Evolutionary conservation across 2,113 vertebrate species (phyloP), one percentile per base, ranked within the genome.

Genomic region (Serinus canaria): DNA sequence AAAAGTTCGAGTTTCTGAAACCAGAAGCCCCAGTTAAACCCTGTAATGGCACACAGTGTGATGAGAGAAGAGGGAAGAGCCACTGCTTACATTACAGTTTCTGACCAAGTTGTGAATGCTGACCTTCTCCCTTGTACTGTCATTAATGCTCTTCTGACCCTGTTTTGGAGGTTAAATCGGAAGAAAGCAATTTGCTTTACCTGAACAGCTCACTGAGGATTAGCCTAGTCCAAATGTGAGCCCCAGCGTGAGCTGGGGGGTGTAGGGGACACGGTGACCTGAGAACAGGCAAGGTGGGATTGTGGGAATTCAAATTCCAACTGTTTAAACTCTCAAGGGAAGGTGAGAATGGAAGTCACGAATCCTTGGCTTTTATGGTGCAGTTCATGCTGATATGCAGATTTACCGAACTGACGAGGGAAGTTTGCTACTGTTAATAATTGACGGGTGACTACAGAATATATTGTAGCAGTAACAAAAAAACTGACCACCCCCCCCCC

Each of bases 1-100:
- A 67, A 80, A 90, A 88, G 80, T 93, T 88, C 64, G 56, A 20
- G 91, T 86, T 81, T 94, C 86, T 94, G 90, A 93, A 97, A 94
- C 86, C 41, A 90, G 83, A 95, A 95, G 39, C 73, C 20, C 30
- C 22, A 56, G 3, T 94, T 87, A 90, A 92, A 30, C 4, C 22
- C 70, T 92, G 46, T 87, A 89, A 64, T 82, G 69, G 56, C 62
- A 72, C 62, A 53, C 27, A 46, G 23, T 41, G 52, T 83, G 82
- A 90, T 91, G 86, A 88, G 52, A 92, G 94, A 76, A 90, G 74
- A 83, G 70, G 92, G 87, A 91, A 94, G 86, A 93, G 76, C 85
- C 72, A 68, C 70, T 83, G 82, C 59, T 83, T 91, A 69, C 1
- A 0, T 85, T 88, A 74, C 67, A 39, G 47, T 59, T 93, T 90